Conservation (phyloP, 2,888 invertebrate genomes). For the Drosophila planitibia region DNA sequence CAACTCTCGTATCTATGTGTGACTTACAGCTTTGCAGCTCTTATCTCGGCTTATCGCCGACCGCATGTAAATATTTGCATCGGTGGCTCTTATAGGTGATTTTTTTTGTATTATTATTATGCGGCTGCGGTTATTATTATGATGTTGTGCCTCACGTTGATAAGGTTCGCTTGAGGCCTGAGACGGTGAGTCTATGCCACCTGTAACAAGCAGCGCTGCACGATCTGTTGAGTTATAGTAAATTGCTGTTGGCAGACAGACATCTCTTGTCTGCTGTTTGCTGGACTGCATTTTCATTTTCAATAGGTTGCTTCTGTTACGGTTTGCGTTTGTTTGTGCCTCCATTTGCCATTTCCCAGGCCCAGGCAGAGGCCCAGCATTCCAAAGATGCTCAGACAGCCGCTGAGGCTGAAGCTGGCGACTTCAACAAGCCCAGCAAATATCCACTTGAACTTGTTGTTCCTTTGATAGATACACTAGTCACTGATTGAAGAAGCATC, state of each 20-base stretch:
- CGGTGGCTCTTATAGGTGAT: slow-evolving; percentile 30
- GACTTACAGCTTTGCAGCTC: slow-evolving; percentile 25
- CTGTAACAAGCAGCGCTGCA: slow-evolving; percentile 8
- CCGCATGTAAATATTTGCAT: slow-evolving; percentile 72
- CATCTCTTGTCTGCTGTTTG: slow-evolving; percentile 2
- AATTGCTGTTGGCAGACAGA: slow-evolving; percentile 18
- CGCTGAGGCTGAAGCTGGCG: slow-evolving; percentile 3
- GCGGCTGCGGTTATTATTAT: slow-evolving; percentile 11
- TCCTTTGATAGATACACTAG: slow-evolving; percentile 4
- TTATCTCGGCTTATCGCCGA: slow-evolving; percentile 61
- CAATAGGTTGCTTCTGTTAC: slow-evolving; percentile 47
- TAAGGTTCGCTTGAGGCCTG: slow-evolving; percentile 3
- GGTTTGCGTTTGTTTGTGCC: neutral
- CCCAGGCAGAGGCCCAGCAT: slow-evolving; percentile 26
- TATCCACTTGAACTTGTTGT: slow-evolving; percentile 21
- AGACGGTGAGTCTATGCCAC: slow-evolving; percentile 5
- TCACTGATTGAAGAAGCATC: neutral
- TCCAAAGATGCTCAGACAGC: slow-evolving; percentile 41
- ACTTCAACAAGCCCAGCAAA: slow-evolving; percentile 19
- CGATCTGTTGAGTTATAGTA: slow-evolving; percentile 1
- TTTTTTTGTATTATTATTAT: slow-evolving; percentile 2
- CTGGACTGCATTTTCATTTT: slow-evolving; percentile 42
- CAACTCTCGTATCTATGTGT: slow-evolving; percentile 1
- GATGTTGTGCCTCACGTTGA: slow-evolving; percentile 12
- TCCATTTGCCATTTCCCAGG: slow-evolving; percentile 20